phyloP scores from a whole-genome alignment of 2,797 vertebrate species.

The Mormyrus hasselquistii region DNA sequence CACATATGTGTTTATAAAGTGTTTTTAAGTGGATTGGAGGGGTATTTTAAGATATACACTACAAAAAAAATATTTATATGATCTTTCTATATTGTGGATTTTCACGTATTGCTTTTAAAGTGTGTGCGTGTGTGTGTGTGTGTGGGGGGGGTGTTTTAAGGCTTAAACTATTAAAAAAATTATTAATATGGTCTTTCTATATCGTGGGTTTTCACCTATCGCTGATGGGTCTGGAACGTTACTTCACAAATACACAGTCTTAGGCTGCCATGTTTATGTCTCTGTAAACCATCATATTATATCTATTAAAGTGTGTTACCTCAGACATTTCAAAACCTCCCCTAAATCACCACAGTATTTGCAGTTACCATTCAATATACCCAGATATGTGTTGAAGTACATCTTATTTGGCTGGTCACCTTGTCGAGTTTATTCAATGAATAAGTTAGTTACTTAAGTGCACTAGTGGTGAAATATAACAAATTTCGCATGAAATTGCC shows the following conservation, averaged over 20 bases:
- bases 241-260: neutral
- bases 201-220: neutral
- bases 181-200: neutral
- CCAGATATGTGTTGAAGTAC: neutral
- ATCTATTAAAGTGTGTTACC: neutral
- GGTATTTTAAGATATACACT: no score
- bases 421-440: neutral
- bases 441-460: neutral
- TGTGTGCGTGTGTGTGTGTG: no score
- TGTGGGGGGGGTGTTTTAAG: no score
- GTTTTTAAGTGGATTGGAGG: no score
- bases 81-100: no score
- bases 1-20: no score
- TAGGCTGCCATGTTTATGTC: neutral
- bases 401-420: neutral
- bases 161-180: no score
- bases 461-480: neutral
- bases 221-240: neutral
- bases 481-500: neutral
- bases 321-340: neutral
- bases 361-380: neutral
- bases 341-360: neutral
- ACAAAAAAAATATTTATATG: no score
- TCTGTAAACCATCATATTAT: neutral
- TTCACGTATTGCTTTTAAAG: no score